Conservation (phyloP, 2,113 vertebrate species). For the Arenaria interpres region DNA sequence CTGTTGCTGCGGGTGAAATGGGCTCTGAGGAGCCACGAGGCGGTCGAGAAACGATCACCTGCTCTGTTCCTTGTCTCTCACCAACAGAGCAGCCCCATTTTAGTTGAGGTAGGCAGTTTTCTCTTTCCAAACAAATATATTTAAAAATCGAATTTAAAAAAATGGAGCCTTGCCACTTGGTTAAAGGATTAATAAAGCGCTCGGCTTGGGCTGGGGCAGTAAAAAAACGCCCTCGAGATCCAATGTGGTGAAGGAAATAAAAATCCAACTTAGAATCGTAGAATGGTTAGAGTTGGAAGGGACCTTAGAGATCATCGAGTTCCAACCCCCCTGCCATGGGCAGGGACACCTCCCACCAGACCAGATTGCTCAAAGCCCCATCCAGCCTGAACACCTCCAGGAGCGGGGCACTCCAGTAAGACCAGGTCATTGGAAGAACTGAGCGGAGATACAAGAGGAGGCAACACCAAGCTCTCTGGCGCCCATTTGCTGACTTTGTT, state of each 20-base stretch:
- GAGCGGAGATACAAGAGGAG: not conserved
- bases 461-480: not conserved
- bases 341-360: too few relatives aligned
- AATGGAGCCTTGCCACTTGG: not conserved
- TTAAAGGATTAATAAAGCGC: not conserved
- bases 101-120: not conserved
- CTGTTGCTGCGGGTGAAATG: not conserved
- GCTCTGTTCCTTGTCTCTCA: not conserved
- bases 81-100: not conserved
- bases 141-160: not conserved
- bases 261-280: not conserved
- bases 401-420: not conserved
- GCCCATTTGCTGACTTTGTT: not conserved
- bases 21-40: not conserved
- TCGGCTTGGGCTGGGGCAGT: accelerated
- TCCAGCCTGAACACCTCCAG: too few relatives aligned
- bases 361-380: too few relatives aligned
- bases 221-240: not conserved
- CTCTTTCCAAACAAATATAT: not conserved
- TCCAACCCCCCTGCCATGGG: too few relatives aligned
- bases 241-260: not conserved
- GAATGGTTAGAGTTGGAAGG: too few relatives aligned
- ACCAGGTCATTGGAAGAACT: not conserved
- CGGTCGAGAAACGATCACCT: not conserved
- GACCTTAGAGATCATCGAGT: too few relatives aligned